Conservation (phyloP, 2,888 invertebrate species). For the Drosophila tanythrix region DNA sequence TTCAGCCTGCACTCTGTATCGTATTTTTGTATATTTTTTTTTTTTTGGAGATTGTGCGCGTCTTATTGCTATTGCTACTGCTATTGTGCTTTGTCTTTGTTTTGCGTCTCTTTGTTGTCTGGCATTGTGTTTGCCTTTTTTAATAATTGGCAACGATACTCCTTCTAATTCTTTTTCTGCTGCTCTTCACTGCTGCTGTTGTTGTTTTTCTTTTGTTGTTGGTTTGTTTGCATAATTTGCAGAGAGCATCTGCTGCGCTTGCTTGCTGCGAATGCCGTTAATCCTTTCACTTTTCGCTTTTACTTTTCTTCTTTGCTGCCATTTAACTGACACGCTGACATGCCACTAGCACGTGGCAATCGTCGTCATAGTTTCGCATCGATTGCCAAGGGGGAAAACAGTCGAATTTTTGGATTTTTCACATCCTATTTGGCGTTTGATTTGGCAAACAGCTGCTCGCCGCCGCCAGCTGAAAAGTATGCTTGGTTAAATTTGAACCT, state of each 20-base stretch:
- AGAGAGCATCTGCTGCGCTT: slow-evolving; percentile 12
- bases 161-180: slow-evolving; percentile 9
- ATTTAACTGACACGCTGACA: slow-evolving; percentile 16
- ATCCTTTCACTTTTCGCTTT: slow-evolving; percentile 38
- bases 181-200: slow-evolving; percentile 16
- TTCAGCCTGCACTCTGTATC: slow-evolving; percentile 37
- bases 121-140: slow-evolving; percentile 35
- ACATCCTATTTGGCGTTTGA: slow-evolving; percentile 26
- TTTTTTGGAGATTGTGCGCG: slow-evolving; percentile 63
- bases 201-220: slow-evolving; percentile 11
- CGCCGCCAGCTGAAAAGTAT: slow-evolving; percentile 37
- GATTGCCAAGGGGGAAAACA: slow-evolving; percentile 13
- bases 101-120: slow-evolving; percentile 51
- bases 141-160: slow-evolving; percentile 51
- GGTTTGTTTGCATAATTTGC: slow-evolving; percentile 52
- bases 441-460: slow-evolving; percentile 53
- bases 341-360: slow-evolving; percentile 51
- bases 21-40: slow-evolving; percentile 25
- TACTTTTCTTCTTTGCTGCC: slow-evolving; percentile 19
- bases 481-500: slow-evolving; percentile 15
- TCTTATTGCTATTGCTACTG: slow-evolving; percentile 9
- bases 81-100: slow-evolving; percentile 41
- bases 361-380: slow-evolving; percentile 38
- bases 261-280: slow-evolving; percentile 12
- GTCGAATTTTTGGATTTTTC: slow-evolving; percentile 3